These are phyloP conservation scores for Sinella curviseta DNA, from an alignment of 1,140 invertebrate species.

Conservation along the genomic window DNA sequence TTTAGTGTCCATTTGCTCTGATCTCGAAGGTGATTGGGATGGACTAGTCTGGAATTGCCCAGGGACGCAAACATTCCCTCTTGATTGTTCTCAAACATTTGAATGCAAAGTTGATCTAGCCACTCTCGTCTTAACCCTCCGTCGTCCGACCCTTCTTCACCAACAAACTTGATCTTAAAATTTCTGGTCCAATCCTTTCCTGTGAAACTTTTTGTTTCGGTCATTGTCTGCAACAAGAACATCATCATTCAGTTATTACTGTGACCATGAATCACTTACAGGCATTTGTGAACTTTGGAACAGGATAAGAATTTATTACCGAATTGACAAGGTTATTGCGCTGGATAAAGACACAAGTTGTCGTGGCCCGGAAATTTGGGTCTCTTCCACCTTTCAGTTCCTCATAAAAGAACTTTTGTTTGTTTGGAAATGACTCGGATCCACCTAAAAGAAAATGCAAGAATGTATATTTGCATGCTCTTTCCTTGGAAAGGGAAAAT, in stretches of 20 bases:
- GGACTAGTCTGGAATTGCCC: slow-evolving; percentile 66
- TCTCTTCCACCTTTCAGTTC: slow-evolving; percentile 79
- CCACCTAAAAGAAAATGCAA: slow-evolving; percentile 62
- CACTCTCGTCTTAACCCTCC: slow-evolving; percentile 88
- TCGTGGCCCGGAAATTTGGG: slow-evolving; percentile 74
- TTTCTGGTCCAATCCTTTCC: slow-evolving; percentile 86
- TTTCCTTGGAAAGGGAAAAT: not conserved
- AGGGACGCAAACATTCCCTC: slow-evolving; percentile 74
- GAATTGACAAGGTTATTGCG: slow-evolving; percentile 35
- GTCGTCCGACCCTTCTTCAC: slow-evolving; percentile 90
- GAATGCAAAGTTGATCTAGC: slow-evolving; percentile 84
- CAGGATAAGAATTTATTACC: slow-evolving; percentile 21
- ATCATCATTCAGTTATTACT: not conserved
- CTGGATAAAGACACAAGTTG: slow-evolving; percentile 61
- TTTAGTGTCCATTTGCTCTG: slow-evolving; percentile 77
- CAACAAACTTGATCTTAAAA: slow-evolving; percentile 87
- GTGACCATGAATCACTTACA: not conserved
- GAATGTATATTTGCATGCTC: not conserved
- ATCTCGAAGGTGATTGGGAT: slow-evolving; percentile 71
- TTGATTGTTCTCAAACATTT: slow-evolving; percentile 71
- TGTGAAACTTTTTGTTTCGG: slow-evolving; percentile 77
- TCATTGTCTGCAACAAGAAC: slow-evolving; percentile 64
- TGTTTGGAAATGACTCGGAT: slow-evolving; percentile 91
- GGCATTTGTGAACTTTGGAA: not conserved
- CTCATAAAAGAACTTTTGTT: slow-evolving; percentile 91